Conservation (phyloP, 2,797 vertebrate species). For the Muraenolepis orangiensis region DNA sequence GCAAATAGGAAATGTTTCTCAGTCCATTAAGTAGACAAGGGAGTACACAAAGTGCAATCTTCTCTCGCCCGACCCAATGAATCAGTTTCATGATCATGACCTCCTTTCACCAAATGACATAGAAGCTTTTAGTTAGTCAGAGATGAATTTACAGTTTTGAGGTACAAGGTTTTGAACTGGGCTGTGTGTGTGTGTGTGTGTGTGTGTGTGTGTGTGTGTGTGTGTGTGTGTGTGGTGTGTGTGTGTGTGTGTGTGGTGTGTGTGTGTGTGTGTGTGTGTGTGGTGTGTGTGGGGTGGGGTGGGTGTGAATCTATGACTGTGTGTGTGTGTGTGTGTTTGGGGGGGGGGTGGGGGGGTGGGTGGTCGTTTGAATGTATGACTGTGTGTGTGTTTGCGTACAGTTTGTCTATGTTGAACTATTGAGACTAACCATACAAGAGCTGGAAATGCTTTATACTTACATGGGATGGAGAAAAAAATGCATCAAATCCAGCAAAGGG, state of each 20-base stretch:
- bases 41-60: constrained; percentile 40
- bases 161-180: constrained; percentile 41
- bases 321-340: neutral
- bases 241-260: neutral
- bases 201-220: neutral
- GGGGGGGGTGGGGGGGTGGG: no score
- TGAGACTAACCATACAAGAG: constrained; percentile 5
- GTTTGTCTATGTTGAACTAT: neutral
- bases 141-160: constrained; percentile 51
- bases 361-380: no score
- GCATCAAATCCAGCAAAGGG: neutral
- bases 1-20: constrained; percentile 31
- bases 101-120: constrained; percentile 64
- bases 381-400: neutral
- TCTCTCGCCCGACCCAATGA: constrained; percentile 39
- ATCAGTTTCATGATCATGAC: constrained; percentile 59
- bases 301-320: no score
- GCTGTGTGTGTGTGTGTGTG: neutral
- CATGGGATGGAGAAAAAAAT: neutral
- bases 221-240: neutral
- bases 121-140: constrained; percentile 56
- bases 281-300: neutral
- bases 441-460: neutral
- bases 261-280: neutral
- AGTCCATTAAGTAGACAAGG: constrained; percentile 40